Percentiles rank a stretch among this genome's conserved stretches.
Evolutionary conservation across 2,113 vertebrate genomes (phyloP).

Genomic region (Lagopus muta): DNA sequence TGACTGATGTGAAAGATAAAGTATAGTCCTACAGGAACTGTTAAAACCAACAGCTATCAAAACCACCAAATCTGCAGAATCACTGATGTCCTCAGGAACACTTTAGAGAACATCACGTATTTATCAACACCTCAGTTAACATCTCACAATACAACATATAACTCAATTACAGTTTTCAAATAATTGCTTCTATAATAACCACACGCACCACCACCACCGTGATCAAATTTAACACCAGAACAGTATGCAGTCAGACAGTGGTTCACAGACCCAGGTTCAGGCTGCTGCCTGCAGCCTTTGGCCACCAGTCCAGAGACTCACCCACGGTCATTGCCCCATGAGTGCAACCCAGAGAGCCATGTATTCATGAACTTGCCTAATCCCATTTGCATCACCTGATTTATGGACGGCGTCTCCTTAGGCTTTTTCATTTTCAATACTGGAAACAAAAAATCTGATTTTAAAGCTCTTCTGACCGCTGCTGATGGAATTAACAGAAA

Average conservation of each 20-base stretch:
- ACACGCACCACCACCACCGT: background rate
- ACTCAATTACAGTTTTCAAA: background rate
- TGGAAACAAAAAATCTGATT: background rate
- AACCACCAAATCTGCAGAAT: background rate
- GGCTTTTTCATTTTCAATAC: background rate
- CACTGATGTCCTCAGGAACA: background rate
- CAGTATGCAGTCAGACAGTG: background rate
- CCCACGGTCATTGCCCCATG: background rate
- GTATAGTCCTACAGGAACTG: background rate
- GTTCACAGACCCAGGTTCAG: background rate
- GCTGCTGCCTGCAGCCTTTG: background rate
- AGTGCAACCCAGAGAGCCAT: accelerated
- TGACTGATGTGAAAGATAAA: background rate
- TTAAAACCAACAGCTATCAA: background rate
- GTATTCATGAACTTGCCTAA: background rate
- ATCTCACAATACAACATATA: background rate
- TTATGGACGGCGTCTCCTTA: background rate
- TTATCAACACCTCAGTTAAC: background rate
- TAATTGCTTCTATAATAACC: background rate
- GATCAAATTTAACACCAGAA: background rate
- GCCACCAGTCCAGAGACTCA: background rate
- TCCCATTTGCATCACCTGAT: background rate
- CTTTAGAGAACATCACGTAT: background rate
- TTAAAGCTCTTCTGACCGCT: background rate
- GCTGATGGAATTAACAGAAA: background rate